Base-by-base conservation (phyloP, 2,888 invertebrate species). In the Heliconius cydno region DNA sequence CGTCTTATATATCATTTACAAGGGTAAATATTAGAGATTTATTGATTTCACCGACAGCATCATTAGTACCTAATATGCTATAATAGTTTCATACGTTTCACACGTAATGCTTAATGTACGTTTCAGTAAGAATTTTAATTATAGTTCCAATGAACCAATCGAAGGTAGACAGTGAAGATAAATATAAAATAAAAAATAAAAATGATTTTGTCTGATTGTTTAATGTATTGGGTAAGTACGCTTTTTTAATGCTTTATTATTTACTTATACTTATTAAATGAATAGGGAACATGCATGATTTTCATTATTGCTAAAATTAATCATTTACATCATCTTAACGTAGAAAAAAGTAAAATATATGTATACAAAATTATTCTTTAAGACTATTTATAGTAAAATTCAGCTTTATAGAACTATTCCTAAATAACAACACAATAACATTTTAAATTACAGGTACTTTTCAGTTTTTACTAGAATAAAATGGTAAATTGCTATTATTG, bases 31-130 rank as follows among this genome's bases (percentile, higher is more conserved):
- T 46, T 65, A 28, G 65, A 41, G 46, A 65, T 30, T 75, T 75
- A 75, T 75, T 75, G 75, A 75, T 75, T 75, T 75, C 75, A 66
- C 65, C 66, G 63, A 28, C 66, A 28, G 28, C 28, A 28, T 75
- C 41, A 28, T 75, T 75, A 65, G 57, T 30, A 75, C 19, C 28
- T 65, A 28, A 46, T 65, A 13, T 46, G 34, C 30, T 72, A 41
- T 41, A 41, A 41, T 38, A 65, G 34, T 34, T 34, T 34, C 7
- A 34, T 34, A 34, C 63, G 41, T 65, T 75, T 38, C 73, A 73
- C 73, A 73, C 73, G 73, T 60, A 73, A 60, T 34, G 34, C 34
- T 72, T 19, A 30, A 57, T 10, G n/a, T 4, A 73, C 34, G 38
- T 9, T 13, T 9, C n/a, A 25, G 30, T n/a, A 60, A 7, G 7